Conservation (phyloP, 1,140 invertebrate species). For the Eriosoma lanigerum region DNA sequence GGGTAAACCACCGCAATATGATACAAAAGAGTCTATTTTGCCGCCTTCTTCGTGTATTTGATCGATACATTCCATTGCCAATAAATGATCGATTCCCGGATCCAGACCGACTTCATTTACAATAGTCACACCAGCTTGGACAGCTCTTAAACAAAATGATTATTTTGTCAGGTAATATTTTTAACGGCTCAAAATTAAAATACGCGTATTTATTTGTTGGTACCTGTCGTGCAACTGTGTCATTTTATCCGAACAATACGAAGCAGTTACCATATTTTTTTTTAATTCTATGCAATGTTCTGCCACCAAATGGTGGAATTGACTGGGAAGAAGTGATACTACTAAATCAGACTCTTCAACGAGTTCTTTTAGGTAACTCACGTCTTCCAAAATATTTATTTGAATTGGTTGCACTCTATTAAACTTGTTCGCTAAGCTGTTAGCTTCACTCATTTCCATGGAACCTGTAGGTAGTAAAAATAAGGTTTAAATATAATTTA, state of each 20-base stretch:
- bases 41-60: slow-evolving; percentile 77
- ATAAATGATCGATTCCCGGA: slow-evolving; percentile 95
- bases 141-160: slow-evolving; percentile 53
- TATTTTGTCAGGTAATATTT: too few relatives aligned
- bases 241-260: slow-evolving; percentile 86
- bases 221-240: slow-evolving; percentile 75
- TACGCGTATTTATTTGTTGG: not conserved
- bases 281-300: slow-evolving; percentile 81
- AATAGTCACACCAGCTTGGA: slow-evolving; percentile 57
- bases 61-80: slow-evolving; percentile 97
- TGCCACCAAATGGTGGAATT: slow-evolving; percentile 82
- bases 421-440: slow-evolving; percentile 74
- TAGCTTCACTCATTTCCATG: slow-evolving; percentile 84
- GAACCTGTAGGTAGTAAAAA: slow-evolving; percentile 64
- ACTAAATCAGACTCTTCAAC: slow-evolving; percentile 76
- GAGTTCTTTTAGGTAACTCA: slow-evolving; percentile 70
- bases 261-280: slow-evolving; percentile 94
- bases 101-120: slow-evolving; percentile 88
- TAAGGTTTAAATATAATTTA: too few relatives aligned
- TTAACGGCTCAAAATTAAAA: too few relatives aligned
- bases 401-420: slow-evolving; percentile 79
- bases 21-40: slow-evolving; percentile 90
- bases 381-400: slow-evolving; percentile 74
- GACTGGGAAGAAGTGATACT: slow-evolving; percentile 91
- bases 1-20: slow-evolving; percentile 94